Conservation (phyloP, 2,113 vertebrate genomes). For the Channa argus region DNA sequence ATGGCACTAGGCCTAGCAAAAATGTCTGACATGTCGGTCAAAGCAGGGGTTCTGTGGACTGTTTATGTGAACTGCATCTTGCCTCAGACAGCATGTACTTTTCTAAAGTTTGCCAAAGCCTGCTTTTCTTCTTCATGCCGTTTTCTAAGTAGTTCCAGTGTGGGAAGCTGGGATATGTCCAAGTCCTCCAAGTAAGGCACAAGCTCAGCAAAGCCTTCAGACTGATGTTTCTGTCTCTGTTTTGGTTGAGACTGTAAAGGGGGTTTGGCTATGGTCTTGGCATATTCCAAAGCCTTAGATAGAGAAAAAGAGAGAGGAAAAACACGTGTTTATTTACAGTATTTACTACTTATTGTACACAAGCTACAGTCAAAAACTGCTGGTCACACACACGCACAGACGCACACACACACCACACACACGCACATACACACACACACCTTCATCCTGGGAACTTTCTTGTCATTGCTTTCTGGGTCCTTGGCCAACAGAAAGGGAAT, state of each 20-base stretch:
- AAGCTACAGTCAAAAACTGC: neutral
- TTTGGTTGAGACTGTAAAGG: conserved; percentile 55
- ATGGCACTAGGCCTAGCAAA: neutral
- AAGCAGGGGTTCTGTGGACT: neutral
- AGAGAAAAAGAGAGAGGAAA: conserved; percentile 5
- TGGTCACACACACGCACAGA: neutral
- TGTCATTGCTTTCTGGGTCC: conserved; percentile 68
- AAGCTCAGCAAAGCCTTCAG: conserved; percentile 30
- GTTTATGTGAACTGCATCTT: neutral
- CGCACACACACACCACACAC: conserved; percentile 8
- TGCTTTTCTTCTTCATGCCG: conserved; percentile 90
- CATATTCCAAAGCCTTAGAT: conserved; percentile 91
- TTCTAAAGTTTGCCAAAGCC: conserved; percentile 84
- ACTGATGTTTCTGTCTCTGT: conserved; percentile 40
- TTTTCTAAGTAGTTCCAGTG: conserved; percentile 83
- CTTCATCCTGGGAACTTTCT: conserved; percentile 80
- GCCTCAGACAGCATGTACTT: conserved; percentile 62
- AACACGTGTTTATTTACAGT: neutral
- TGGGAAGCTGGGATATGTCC: conserved; percentile 72
- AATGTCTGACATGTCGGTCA: neutral
- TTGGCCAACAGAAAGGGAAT: conserved; percentile 68
- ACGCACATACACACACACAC: conserved; percentile 47
- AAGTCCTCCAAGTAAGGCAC: conserved; percentile 47
- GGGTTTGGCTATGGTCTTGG: conserved; percentile 89
- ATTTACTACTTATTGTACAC: neutral